Percentiles rank a stretch among this genome's conserved stretches.
These are phyloP conservation scores for Eptesicus fuscus DNA, from an alignment of 2,113 vertebrate species.

Conservation along the genomic window DNA sequence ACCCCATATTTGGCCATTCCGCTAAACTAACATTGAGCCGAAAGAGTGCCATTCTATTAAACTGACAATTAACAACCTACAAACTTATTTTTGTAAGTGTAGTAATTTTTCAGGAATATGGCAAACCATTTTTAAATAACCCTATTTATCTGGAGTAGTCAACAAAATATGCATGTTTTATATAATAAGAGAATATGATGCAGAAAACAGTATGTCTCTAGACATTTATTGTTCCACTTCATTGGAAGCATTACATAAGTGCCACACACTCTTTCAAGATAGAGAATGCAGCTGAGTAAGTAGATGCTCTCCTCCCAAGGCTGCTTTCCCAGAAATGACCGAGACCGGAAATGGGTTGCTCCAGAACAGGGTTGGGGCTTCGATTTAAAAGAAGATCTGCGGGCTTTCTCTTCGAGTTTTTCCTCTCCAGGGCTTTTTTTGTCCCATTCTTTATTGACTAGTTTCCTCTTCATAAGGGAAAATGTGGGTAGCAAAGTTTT, in stretches of 20 bases:
- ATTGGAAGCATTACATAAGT: constrained; percentile 61
- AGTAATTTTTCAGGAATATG: not conserved
- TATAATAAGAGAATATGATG: constrained; percentile 71
- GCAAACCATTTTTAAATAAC: not conserved
- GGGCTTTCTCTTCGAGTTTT: not conserved
- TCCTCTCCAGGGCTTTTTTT: not conserved
- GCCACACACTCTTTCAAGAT: constrained; percentile 54
- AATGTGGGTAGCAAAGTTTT: constrained; percentile 45
- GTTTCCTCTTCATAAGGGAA: constrained; percentile 49
- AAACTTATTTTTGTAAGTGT: not conserved
- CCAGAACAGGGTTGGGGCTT: not conserved
- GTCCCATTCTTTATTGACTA: constrained; percentile 18
- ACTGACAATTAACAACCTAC: not conserved
- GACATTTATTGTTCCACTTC: constrained; percentile 72
- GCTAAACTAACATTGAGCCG: not conserved
- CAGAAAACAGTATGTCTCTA: constrained; percentile 68
- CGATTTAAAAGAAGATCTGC: not conserved
- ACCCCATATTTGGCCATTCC: not conserved
- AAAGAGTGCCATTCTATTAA: not conserved
- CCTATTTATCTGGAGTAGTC: constrained; percentile 15
- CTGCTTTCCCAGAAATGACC: constrained; percentile 11
- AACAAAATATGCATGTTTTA: constrained; percentile 65
- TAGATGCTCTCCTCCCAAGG: constrained; percentile 41
- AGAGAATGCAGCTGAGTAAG: constrained; percentile 31
- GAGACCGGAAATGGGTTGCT: not conserved